Evolutionary conservation across 1,140 invertebrate genomes (phyloP), one percentile per base, ranked within the genome.

Genomic region (Zaprionus taronus): DNA sequence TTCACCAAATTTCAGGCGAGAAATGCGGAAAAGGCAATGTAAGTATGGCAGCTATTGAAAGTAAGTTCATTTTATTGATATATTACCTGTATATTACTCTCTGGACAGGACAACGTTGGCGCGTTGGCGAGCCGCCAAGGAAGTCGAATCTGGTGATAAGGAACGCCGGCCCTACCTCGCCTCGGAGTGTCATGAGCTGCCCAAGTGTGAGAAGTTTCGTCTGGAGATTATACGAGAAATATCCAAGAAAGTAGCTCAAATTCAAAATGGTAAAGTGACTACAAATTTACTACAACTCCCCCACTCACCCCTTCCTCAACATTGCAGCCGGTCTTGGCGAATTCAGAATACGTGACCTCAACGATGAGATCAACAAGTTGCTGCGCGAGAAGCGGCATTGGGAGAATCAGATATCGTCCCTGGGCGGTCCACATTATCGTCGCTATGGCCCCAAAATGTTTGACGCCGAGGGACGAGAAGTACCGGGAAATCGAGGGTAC

Each of bases 351-450:
- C 94, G 99, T 36, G 99, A 99, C 93, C 93, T 99, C 2, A 99
- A 99, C 93, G 99, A 99, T 94, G 99, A 99, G 94, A 99, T 99
- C 66, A 99, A 99, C 92, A 99, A 99, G 94, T 93, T 99, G 38
- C 94, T 99, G 26, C 93, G 98, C 73, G 98, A 99, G 92, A 98
- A 98, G 93, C 94, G 98, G 1, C 98, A 99, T 90, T 99, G 99
- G 99, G 99, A 99, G 92, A 96, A 97, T 36, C 96, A 99, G 92
- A 99, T 99, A 66, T 96, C 97, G 80, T 96, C 99, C 77, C 94
- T 99, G 1, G 99, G 98, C 20, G 99, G 99, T 0, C 97, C 97
- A 2, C 98, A 99, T 93, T 99, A 99, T 93, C 95, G 96, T 36
- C 96, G 97, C 86, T 96, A 97, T 81, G 98, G 98, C 0, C 98